Evolutionary conservation across 1,140 invertebrate genomes (phyloP).

Genomic region (Papilio aristodemus): DNA sequence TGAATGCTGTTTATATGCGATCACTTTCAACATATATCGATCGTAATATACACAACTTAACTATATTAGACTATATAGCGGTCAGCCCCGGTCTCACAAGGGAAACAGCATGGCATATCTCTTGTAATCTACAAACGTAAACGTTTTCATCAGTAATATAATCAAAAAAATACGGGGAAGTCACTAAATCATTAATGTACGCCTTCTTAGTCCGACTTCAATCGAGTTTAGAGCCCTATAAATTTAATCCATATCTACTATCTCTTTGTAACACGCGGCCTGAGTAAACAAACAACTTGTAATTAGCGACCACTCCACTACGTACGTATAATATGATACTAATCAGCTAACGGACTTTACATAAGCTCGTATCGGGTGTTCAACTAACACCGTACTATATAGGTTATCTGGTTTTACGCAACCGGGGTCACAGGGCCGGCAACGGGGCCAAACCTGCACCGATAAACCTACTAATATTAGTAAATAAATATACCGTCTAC

Average conservation of each 20-base stretch:
- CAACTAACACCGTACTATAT: slow-evolving; percentile 2
- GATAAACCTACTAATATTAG: background rate
- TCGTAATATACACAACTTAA: background rate
- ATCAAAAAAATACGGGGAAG: no score
- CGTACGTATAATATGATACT: slow-evolving; percentile 16
- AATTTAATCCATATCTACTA: background rate
- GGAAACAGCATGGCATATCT: background rate
- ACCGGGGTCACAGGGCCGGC: no score
- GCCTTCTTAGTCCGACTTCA: no score
- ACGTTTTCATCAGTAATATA: background rate
- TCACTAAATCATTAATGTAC: no score
- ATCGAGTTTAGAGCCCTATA: no score
- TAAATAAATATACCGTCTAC: no score
- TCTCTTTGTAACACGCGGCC: background rate
- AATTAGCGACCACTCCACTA: background rate
- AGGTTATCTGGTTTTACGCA: slow-evolving; percentile 8
- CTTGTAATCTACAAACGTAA: no score
- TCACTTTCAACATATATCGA: background rate
- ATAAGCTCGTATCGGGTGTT: slow-evolving; percentile 10
- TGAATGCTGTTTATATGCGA: background rate
- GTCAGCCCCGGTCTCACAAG: background rate
- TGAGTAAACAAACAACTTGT: background rate
- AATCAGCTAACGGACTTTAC: slow-evolving; percentile 20
- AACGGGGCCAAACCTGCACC: slow-evolving; percentile 9
- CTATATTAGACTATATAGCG: background rate